These are phyloP conservation scores for Nephrotoma appendiculata DNA, from an alignment of 2,888 invertebrate genomes.

Conservation along the genomic window DNA sequence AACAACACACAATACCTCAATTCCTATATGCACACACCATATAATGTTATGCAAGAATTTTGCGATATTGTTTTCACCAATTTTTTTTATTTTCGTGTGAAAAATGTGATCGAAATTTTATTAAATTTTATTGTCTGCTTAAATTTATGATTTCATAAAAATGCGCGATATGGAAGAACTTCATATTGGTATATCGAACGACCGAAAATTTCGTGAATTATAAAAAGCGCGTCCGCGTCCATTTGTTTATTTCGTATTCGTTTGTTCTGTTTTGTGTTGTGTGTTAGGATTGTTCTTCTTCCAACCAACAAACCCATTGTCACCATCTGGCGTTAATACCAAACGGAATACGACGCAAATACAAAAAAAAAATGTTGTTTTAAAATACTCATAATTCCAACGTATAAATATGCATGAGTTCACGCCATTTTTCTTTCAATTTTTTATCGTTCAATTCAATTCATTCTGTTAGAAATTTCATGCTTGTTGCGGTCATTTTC, in stretches of 20 bases:
- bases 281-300: not conserved
- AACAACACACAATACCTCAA: not conserved
- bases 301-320: not conserved
- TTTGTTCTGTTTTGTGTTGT: not conserved
- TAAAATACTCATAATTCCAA: not conserved
- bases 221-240: not conserved
- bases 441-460: not conserved
- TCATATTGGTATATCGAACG: not conserved
- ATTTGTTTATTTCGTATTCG: not conserved
- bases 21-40: not conserved
- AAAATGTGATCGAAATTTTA: not conserved
- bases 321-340: not conserved
- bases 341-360: not conserved
- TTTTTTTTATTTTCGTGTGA: not conserved
- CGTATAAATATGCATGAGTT: not conserved
- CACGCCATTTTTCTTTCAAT: not conserved
- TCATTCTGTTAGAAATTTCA: not conserved
- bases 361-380: not conserved
- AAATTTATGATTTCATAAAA: not conserved
- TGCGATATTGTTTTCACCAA: not conserved
- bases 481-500: not conserved
- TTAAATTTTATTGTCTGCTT: not conserved
- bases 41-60: not conserved
- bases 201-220: not conserved
- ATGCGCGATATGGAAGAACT: not conserved